These are phyloP conservation scores for Poeciliopsis retropinna DNA, from an alignment of 2,113 vertebrate species.

Conservation along the genomic window DNA sequence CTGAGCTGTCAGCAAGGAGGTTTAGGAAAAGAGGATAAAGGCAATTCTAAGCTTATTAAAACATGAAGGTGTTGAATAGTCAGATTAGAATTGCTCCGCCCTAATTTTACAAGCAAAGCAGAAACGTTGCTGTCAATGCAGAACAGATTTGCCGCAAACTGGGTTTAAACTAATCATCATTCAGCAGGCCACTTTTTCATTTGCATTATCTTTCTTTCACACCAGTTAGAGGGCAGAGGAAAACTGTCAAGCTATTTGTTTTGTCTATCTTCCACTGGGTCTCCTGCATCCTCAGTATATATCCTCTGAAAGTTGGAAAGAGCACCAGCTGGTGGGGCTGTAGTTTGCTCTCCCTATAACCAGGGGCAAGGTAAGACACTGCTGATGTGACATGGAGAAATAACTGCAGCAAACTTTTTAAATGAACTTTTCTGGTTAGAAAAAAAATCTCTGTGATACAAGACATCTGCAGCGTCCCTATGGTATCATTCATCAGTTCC, in stretches of 20 bases:
- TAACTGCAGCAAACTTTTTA: slow-evolving; percentile 48
- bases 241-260: slow-evolving; percentile 50
- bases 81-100: slow-evolving; percentile 65
- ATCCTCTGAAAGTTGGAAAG: slow-evolving; percentile 27
- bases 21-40: slow-evolving; percentile 57
- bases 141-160: slow-evolving; percentile 54
- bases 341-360: slow-evolving; percentile 25
- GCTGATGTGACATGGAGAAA: slow-evolving; percentile 26
- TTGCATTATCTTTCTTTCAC: slow-evolving; percentile 56
- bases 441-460: slow-evolving; percentile 15
- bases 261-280: slow-evolving; percentile 5
- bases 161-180: slow-evolving; percentile 66
- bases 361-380: slow-evolving; percentile 34
- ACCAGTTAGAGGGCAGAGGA: slow-evolving; percentile 21
- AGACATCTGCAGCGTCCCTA: not conserved
- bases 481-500: slow-evolving; percentile 18
- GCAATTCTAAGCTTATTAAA: slow-evolving; percentile 69
- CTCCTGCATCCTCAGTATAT: not conserved
- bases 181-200: slow-evolving; percentile 54
- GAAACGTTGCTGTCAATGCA: slow-evolving; percentile 51
- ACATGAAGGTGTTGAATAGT: slow-evolving; percentile 68
- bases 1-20: slow-evolving; percentile 50
- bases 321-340: slow-evolving; percentile 11
- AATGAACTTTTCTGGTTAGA: slow-evolving; percentile 32
- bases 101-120: slow-evolving; percentile 61